These are phyloP conservation scores for Ephialtes manifestator DNA, from an alignment of 2,888 invertebrate species.

Conservation along the genomic window DNA sequence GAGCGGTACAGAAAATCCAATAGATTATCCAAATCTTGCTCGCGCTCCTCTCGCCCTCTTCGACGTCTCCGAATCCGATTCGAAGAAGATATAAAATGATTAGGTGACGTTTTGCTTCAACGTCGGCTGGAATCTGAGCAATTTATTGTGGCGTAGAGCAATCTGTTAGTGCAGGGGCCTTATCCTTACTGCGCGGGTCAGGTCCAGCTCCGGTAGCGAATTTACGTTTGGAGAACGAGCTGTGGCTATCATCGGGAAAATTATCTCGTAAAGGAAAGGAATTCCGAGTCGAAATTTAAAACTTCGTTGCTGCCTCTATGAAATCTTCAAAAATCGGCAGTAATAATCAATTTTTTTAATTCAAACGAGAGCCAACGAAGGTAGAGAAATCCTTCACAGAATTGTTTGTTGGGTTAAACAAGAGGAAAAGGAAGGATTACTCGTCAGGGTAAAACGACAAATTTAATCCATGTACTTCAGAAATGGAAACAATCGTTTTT, in stretches of 20 bases:
- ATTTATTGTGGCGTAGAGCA: conserved; percentile 84
- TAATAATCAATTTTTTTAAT: too few relatives aligned
- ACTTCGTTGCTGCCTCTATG: too few relatives aligned
- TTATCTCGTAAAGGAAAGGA: not conserved
- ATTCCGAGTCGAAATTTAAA: too few relatives aligned
- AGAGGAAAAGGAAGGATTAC: too few relatives aligned
- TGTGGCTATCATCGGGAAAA: not conserved
- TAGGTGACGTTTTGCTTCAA: conserved; percentile 64
- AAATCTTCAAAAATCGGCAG: too few relatives aligned
- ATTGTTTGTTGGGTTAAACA: too few relatives aligned
- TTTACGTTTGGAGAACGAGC: conserved; percentile 11
- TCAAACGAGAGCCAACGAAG: too few relatives aligned
- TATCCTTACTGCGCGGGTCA: conserved; percentile 84
- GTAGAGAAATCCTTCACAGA: too few relatives aligned
- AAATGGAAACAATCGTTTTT: too few relatives aligned
- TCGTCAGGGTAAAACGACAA: too few relatives aligned
- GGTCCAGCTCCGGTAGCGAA: conserved; percentile 68
- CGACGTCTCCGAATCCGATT: conserved; percentile 16
- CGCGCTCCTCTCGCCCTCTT: conserved; percentile 47
- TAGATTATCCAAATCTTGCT: conserved; percentile 37
- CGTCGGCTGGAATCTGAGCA: conserved; percentile 68
- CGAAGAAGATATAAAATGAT: conserved; percentile 45
- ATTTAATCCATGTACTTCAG: too few relatives aligned
- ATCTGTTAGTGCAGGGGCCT: conserved; percentile 86
- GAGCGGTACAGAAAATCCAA: conserved; percentile 42